Percentiles rank a stretch among this genome's conserved stretches.
Evolutionary conservation across 2,888 invertebrate genomes (phyloP).

Genomic region (Leptinotarsa rubiginosa): DNA sequence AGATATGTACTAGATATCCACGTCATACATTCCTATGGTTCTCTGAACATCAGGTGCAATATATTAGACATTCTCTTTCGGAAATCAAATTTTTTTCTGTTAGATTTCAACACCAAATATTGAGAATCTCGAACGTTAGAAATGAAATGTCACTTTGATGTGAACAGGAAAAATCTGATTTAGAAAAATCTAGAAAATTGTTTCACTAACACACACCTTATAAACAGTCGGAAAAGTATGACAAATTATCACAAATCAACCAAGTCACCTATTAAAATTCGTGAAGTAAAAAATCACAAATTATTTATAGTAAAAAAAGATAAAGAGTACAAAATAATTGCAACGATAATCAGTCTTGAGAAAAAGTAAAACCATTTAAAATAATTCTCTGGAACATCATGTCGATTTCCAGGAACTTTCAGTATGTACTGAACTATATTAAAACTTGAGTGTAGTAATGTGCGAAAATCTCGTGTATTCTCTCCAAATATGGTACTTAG

Average conservation of each 20-base stretch:
- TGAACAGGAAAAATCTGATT: neutral
- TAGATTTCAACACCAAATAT: neutral
- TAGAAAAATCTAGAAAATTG: neutral
- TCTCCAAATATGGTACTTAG: neutral
- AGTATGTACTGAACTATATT: neutral
- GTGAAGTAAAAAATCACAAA: constrained; percentile 1
- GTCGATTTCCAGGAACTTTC: neutral
- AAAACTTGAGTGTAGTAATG: neutral
- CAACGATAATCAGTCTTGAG: constrained; percentile 10
- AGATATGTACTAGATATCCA: constrained; percentile 13
- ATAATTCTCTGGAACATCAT: neutral
- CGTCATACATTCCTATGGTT: constrained; percentile 1
- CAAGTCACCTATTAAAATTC: neutral
- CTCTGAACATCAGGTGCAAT: too few species aligned
- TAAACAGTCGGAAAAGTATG: neutral
- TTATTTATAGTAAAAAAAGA: neutral
- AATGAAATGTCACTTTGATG: neutral
- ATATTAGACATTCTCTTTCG: neutral
- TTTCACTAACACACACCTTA: neutral
- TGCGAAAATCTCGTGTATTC: neutral
- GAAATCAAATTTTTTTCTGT: neutral
- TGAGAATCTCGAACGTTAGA: neutral
- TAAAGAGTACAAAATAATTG: constrained; percentile 9
- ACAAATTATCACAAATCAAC: neutral
- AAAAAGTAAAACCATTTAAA: neutral